These are phyloP conservation scores for Jacana jacana DNA, from an alignment of 2,113 vertebrate species.

Conservation along the genomic window DNA sequence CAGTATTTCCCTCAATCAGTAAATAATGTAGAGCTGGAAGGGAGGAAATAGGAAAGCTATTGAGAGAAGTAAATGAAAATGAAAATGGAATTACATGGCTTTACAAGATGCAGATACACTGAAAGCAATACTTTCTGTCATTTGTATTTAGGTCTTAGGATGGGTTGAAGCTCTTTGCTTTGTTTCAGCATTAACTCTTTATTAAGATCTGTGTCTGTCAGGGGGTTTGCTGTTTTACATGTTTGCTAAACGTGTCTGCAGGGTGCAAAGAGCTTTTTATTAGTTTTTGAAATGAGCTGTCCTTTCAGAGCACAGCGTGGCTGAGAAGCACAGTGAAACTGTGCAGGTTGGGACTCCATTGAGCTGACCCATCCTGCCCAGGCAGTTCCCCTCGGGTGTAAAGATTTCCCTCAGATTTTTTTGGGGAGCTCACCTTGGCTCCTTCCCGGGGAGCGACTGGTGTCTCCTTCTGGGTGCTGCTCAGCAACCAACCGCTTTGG, in stretches of 20 bases:
- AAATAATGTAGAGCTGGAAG: background rate
- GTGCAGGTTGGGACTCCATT: background rate
- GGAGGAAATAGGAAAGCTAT: background rate
- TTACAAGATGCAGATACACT: background rate
- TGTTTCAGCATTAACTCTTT: background rate
- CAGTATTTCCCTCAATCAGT: background rate
- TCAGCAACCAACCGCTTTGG: background rate
- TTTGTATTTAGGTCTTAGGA: background rate
- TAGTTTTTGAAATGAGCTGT: background rate
- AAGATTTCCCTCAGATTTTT: background rate
- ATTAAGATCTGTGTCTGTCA: background rate
- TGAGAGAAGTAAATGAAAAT: background rate
- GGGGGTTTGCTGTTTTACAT: background rate
- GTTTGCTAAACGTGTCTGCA: background rate
- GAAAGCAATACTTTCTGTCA: background rate
- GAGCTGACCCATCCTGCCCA: background rate
- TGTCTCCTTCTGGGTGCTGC: background rate
- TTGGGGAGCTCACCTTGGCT: background rate
- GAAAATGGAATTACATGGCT: slow-evolving; percentile 16
- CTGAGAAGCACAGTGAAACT: background rate
- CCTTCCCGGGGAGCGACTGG: background rate
- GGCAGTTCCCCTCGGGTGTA: background rate
- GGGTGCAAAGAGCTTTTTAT: background rate
- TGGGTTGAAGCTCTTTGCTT: background rate
- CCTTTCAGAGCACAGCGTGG: background rate